Conservation (phyloP, 1,140 invertebrate species). For the Rhagoletis pomonella region DNA sequence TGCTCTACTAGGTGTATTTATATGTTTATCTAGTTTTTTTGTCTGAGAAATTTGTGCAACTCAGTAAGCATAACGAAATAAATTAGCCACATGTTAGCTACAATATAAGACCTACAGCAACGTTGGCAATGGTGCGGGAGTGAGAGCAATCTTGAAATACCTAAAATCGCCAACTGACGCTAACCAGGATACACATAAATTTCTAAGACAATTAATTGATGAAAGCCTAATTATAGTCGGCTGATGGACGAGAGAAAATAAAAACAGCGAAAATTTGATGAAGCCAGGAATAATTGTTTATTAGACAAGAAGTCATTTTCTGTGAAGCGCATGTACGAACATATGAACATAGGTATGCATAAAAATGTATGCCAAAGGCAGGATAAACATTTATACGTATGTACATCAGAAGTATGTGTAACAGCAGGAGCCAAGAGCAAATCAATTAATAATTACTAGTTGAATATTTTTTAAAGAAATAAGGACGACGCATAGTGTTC, state of each 20-base stretch:
- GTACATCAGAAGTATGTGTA: not conserved
- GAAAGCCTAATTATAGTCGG: conserved; percentile 30
- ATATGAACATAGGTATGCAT: not conserved
- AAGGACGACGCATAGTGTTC: too few species aligned
- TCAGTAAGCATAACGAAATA: not conserved
- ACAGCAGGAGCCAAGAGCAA: not conserved
- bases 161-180: not conserved
- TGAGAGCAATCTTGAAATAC: not conserved
- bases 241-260: not conserved
- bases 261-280: not conserved
- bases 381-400: too few species aligned
- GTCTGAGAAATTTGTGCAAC: not conserved
- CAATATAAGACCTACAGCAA: not conserved
- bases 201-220: conserved; percentile 25
- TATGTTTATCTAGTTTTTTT: too few species aligned
- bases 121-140: not conserved
- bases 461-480: too few species aligned
- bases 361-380: too few species aligned
- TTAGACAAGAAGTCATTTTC: not conserved
- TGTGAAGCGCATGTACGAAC: not conserved
- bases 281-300: not conserved
- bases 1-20: too few species aligned
- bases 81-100: not conserved
- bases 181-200: conserved; percentile 18
- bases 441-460: not conserved